These are phyloP conservation scores for Epiblema foenella DNA, from an alignment of 2,888 invertebrate genomes.

Conservation along the genomic window DNA sequence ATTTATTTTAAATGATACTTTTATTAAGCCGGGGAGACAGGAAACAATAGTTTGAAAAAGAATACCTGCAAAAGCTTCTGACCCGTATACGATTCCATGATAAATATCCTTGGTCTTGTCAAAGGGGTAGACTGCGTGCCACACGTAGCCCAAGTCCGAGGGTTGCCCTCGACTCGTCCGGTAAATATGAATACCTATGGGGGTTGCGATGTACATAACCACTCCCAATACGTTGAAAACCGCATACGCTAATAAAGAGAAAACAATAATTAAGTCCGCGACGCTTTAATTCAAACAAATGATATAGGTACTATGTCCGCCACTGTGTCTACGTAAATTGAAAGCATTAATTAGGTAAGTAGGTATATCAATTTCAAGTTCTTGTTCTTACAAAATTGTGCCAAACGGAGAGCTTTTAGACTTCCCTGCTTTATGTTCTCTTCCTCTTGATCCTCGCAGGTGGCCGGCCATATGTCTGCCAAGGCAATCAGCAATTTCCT, in stretches of 20 bases:
- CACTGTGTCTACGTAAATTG: neutral
- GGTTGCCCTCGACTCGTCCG: slow-evolving; percentile 56
- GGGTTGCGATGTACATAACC: slow-evolving; percentile 67
- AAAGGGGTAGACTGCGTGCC: slow-evolving; percentile 71
- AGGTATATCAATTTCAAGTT: neutral
- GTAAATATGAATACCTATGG: slow-evolving; percentile 63
- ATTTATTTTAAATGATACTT: neutral
- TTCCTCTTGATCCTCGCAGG: slow-evolving; percentile 57
- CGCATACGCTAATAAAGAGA: slow-evolving; percentile 64
- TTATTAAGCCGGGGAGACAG: neutral
- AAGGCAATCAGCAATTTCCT: slow-evolving; percentile 66
- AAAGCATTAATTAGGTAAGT: neutral
- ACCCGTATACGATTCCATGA: slow-evolving; percentile 63
- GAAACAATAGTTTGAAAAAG: slow-evolving; percentile 9
- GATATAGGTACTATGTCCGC: neutral
- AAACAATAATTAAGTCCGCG: slow-evolving; percentile 4
- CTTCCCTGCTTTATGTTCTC: slow-evolving; percentile 63
- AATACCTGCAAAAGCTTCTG: slow-evolving; percentile 67
- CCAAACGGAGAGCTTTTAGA: slow-evolving; percentile 59
- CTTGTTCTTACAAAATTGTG: slow-evolving; percentile 66
- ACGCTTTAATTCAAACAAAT: neutral
- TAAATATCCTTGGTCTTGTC: slow-evolving; percentile 67
- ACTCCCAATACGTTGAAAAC: slow-evolving; percentile 69
- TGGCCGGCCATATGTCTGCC: slow-evolving; percentile 68
- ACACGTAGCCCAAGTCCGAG: slow-evolving; percentile 65